phyloP scores from a whole-genome alignment of 2,113 vertebrate genomes.

The Hydrochoerus hydrochaeris region DNA sequence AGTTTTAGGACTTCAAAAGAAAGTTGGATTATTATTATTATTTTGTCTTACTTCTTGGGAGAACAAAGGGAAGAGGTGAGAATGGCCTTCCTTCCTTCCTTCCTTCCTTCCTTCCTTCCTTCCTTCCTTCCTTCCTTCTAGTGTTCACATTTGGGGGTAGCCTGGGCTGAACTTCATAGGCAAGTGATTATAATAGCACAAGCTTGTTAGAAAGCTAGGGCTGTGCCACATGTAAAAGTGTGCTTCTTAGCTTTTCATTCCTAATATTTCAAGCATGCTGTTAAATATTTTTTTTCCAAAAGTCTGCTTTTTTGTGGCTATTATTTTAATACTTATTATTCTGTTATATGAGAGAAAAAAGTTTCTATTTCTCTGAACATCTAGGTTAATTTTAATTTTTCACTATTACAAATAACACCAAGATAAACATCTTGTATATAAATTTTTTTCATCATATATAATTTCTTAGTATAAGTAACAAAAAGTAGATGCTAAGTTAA shows the following conservation, averaged over 20 bases:
- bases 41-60: not conserved
- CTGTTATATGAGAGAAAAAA: not conserved
- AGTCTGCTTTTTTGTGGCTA: not conserved
- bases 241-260: not conserved
- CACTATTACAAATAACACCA: not conserved
- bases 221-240: not conserved
- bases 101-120: too few species aligned
- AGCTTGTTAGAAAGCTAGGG: not conserved
- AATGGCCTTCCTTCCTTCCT: not conserved
- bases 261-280: not conserved
- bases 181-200: not conserved
- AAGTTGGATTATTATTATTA: too few species aligned
- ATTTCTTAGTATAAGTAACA: not conserved
- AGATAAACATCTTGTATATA: not conserved
- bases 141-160: not conserved
- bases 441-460: not conserved
- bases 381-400: conserved; percentile 16
- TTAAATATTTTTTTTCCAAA: conserved; percentile 22
- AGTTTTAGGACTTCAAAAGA: not conserved
- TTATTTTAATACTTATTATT: not conserved
- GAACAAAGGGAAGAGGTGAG: not conserved
- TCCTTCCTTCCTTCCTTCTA: not conserved
- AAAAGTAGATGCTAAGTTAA: not conserved
- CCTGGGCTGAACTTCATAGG: not conserved
- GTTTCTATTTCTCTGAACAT: not conserved